These are phyloP conservation scores for Listrodromus nycthemerus DNA, from an alignment of 2,888 invertebrate species.

Conservation along the genomic window DNA sequence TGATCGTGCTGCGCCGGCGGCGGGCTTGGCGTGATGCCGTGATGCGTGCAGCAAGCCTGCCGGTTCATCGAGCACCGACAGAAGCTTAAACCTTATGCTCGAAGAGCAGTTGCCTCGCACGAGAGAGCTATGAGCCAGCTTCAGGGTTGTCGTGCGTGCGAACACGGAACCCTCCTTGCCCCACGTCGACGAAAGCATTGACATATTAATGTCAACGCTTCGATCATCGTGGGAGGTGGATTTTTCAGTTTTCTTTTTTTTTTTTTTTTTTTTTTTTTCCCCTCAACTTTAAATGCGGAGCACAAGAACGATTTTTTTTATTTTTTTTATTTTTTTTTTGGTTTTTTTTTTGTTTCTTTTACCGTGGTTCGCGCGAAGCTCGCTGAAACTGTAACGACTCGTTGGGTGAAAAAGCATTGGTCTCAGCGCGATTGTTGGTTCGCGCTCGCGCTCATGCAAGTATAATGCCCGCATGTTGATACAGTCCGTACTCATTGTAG, in stretches of 20 bases:
- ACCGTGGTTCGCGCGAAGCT: slow-evolving; percentile 13
- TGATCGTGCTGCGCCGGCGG: slow-evolving; percentile 64
- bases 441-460: slow-evolving; percentile 50
- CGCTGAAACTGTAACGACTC: not conserved
- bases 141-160: slow-evolving; percentile 70
- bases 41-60: slow-evolving; percentile 77
- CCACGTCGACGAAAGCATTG: slow-evolving; percentile 46
- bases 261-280: not conserved
- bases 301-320: not conserved
- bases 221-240: not conserved
- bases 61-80: slow-evolving; percentile 64
- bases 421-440: slow-evolving; percentile 51
- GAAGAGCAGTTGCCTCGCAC: slow-evolving; percentile 57
- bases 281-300: not conserved
- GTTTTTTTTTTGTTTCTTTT: not conserved
- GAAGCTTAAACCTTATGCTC: slow-evolving; percentile 62
- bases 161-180: slow-evolving; percentile 65
- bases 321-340: no score
- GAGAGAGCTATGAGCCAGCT: slow-evolving; percentile 61
- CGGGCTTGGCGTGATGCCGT: slow-evolving; percentile 73
- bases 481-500: slow-evolving; percentile 33
- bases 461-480: slow-evolving; percentile 7
- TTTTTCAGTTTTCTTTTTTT: not conserved
- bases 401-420: slow-evolving; percentile 38
- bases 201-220: slow-evolving; percentile 19